Evolutionary conservation across 1,140 invertebrate species (phyloP), one percentile per base, ranked within the genome.

Genomic region (Ruditapes philippinarum): DNA sequence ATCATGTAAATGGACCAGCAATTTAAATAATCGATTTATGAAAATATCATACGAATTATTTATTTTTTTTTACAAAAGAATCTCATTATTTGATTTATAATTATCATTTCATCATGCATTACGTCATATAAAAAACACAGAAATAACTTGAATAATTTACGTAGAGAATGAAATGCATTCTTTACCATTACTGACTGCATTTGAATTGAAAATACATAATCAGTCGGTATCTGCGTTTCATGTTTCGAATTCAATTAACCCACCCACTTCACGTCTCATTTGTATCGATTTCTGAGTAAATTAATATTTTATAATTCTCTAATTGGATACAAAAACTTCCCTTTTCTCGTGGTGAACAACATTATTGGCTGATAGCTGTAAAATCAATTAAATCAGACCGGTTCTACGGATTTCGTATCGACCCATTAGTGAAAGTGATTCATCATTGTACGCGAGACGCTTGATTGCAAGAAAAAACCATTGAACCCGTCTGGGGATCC

Each of bases 231-330:
- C 49, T 19, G 14, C 14, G 28, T 45, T 78, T 54, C 31, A 78
- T 78, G 31, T 49, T 78, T 51, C 74, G 74, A 78, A 78, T 33
- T 51, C 40, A 78, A 78, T 31, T 28, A 78, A 45, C 40, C 40
- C 74, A 54, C 74, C 74, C 74, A 78, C 74, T 78, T 78, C 28
- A 78, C 9, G 17, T 51, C 74, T 49, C 33, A 81, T 81, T 81
- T 81, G 38, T 81, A 36, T 70, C 45, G 60, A 65, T 83, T 83
- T 68, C 40, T 49, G 60, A 2, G 81, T 42, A 80, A 79, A 70
- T 80, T 68, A 88, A 88, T 88, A 88, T 88, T 88, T 88, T 88
- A 88, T 88, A 88, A 68, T 79, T 79, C 76, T 79, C 85, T 88
- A 88, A 88, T 88, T 88, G 85, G 76, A 62, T 54, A 65, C 85